Evolutionary conservation across 2,888 invertebrate genomes (phyloP), one percentile per base, ranked within the genome.

Genomic region (Chloromyia formosa): DNA sequence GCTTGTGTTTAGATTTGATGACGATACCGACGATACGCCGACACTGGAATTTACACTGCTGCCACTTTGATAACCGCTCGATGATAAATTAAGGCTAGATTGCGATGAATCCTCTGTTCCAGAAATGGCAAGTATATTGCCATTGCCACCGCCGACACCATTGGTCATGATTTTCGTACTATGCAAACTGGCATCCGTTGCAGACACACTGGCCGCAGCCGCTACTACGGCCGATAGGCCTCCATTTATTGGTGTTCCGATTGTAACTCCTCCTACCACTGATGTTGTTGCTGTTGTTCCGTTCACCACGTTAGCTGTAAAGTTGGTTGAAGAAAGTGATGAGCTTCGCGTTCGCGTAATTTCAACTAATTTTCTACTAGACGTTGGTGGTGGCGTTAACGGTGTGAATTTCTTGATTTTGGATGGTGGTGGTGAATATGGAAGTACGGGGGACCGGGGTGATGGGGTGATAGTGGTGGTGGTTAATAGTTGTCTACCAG

Each of bases 261-360:
- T 75, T 40, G 58, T 27, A 20, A 14, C 20, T 12, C 42, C 42
- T 49, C 79, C 62, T 77, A 42, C 58, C 9, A 72, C 73, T 72
- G 62, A 60, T 77, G 18, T 35, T n/a, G 53, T 56, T 1, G 27
- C 54, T 5, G 49, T 45, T 14, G 14, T 74, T 5, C 64, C 49
- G 7, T 35, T 35, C 27, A 20, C 45, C n/a, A 56, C 73, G 73
- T 61, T 79, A 61, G 82, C 84, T 84, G 85, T 79, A 84, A 85
- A 78, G 84, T 84, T 83, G 82, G 84, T 81, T 80, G 84, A 84
- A 80, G 84, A 82, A 79, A 84, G 79, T 85, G 84, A 84, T 77
- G 81, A 81, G 79, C 84, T 85, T 78, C 85, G 83, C 76, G 81
- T 84, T 79, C 84, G 80, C 73, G 82, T 80, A 16, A 81, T 78